Evolutionary conservation across 2,797 vertebrate species (phyloP), one percentile per base, ranked within the genome.

Genomic region (Chelon auratus): DNA sequence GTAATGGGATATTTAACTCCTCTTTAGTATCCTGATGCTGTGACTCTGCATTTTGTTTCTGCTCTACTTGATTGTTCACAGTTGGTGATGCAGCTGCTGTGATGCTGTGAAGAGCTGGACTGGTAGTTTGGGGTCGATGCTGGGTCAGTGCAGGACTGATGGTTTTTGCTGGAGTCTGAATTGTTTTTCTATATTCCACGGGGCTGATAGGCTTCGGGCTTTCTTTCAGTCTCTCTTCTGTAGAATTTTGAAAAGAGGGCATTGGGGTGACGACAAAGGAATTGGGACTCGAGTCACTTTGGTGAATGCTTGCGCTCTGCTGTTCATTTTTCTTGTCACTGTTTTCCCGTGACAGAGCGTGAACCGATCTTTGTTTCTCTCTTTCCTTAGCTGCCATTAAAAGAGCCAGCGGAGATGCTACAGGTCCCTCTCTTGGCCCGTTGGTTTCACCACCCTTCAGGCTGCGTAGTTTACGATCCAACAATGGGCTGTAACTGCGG

Each of bases 351-450:
- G 90, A 92, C 43, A 89, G 33, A 47, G 67, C 33, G 3, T 57
- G 54, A 62, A 10, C n/a, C 0, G 50, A 33, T 73, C 76, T 90
- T 3, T 93, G 80, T 62, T 89, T 93, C 0, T 95, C 93, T 82
- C 95, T 83, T 67, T 95, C 81, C 70, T 95, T 95, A 24, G 95
- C 94, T 1, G 94, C 95, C 88, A 79, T 85, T 50, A 95, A 71
- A n/a, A 95, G 93, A 73, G 92, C 89, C 18, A 95, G 42, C 0
- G 95, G 95, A 20, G 95, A 95, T 2, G 91, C 58, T 22, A 77
- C 62, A 37, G 64, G 52, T n/a, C 72, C 53, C 0, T 94, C 91
- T 39, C 83, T 90, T 13, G 70, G 17, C 0, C 59, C 83, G 0
- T 36, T 66, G 40, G 58, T 65, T 58, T 93, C 92, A 40, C 30